phyloP scores from a whole-genome alignment of 2,797 vertebrate species.

The Crossoptilon crossoptilon region DNA sequence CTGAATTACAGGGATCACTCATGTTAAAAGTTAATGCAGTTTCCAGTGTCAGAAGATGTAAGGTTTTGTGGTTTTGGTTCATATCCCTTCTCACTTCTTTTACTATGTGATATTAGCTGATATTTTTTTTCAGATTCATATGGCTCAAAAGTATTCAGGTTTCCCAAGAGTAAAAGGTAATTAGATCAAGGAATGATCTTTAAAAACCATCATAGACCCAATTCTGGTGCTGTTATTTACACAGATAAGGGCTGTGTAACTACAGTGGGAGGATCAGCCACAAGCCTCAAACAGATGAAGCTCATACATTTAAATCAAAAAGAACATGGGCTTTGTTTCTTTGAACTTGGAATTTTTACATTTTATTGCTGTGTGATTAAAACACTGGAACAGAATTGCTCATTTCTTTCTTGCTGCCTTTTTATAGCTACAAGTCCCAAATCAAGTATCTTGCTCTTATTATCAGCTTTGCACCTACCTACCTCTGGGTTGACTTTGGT shows the following conservation, averaged over 20 bases:
- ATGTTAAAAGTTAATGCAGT: slow-evolving; percentile 76
- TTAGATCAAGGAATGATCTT: slow-evolving; percentile 44
- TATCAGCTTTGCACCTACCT: not conserved
- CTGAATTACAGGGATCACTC: slow-evolving; percentile 72
- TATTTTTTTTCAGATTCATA: not conserved
- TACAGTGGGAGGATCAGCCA: slow-evolving; percentile 28
- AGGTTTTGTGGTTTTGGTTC: slow-evolving; percentile 32
- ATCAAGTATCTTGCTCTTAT: not conserved
- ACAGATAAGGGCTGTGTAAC: slow-evolving; percentile 11
- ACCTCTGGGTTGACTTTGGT: not conserved
- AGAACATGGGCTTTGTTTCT: slow-evolving; percentile 49
- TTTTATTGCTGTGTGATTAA: slow-evolving; percentile 57
- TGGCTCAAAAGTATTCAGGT: not conserved
- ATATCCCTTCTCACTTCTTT: not conserved
- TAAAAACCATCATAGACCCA: slow-evolving; percentile 32
- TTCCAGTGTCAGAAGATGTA: slow-evolving; percentile 65
- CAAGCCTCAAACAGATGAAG: slow-evolving; percentile 30
- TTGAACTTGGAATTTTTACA: slow-evolving; percentile 5
- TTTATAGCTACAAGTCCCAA: slow-evolving; percentile 45
- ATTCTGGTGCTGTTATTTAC: slow-evolving; percentile 35
- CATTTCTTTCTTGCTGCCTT: slow-evolving; percentile 46
- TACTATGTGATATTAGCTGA: not conserved
- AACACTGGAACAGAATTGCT: slow-evolving; percentile 46
- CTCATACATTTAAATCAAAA: slow-evolving; percentile 54
- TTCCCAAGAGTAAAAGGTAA: slow-evolving; percentile 25